phyloP scores from a whole-genome alignment of 2,888 invertebrate genomes.

The Cancer borealis region DNA sequence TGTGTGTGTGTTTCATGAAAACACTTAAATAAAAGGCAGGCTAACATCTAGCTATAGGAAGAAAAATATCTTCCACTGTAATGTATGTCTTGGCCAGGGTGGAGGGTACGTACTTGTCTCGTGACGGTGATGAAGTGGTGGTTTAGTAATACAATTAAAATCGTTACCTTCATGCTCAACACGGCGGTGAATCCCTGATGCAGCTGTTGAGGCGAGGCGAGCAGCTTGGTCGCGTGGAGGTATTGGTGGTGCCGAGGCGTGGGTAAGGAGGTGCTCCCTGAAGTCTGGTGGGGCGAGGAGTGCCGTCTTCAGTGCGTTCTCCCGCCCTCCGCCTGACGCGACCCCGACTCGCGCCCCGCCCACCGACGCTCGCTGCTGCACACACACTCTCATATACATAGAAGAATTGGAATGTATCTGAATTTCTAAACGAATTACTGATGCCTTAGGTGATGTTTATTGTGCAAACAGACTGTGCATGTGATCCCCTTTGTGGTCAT shows the following conservation, averaged over 20 bases:
- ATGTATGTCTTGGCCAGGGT: not conserved
- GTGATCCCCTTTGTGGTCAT: too few species aligned
- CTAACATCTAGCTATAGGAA: too few species aligned
- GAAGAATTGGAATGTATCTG: not conserved
- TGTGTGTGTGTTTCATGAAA: too few species aligned
- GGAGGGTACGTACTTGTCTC: not conserved
- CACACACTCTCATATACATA: not conserved
- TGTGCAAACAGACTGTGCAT: not conserved
- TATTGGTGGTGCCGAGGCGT: not conserved
- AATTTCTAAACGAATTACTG: not conserved
- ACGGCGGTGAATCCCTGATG: not conserved
- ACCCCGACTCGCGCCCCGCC: not conserved
- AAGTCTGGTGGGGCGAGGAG: not conserved
- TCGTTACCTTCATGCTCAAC: not conserved
- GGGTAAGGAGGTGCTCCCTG: slow-evolving; percentile 17
- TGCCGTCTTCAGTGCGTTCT: not conserved
- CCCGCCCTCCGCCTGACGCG: not conserved
- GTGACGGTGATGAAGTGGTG: not conserved
- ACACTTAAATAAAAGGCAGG: too few species aligned
- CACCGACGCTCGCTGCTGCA: not conserved
- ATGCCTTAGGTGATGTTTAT: not conserved
- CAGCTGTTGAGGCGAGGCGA: not conserved
- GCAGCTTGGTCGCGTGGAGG: not conserved
- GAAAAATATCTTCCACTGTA: too few species aligned
- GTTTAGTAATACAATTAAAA: not conserved